A percentile compares a stretch with the other conserved stretches of the same genome.
These are phyloP conservation scores for Dryobotodes eremita DNA, from an alignment of 2,888 invertebrate species.

Conservation along the genomic window DNA sequence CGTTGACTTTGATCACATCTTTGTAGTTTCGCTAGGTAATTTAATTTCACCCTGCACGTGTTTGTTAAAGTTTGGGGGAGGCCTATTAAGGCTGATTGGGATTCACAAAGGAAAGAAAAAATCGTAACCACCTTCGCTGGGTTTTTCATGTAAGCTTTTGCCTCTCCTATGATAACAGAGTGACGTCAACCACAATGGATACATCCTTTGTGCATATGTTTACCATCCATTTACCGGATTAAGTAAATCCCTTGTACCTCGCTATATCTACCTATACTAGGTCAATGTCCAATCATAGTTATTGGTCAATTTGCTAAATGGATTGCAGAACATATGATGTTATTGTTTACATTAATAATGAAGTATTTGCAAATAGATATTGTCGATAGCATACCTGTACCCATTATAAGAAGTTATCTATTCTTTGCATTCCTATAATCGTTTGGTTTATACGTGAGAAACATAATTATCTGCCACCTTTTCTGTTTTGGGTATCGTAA, in stretches of 20 bases:
- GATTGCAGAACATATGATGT: not conserved
- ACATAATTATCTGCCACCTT: not conserved
- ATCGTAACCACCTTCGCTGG: not conserved
- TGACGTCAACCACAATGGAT: slow-evolving; percentile 48
- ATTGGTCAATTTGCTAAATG: slow-evolving; percentile 27
- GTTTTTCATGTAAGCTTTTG: not conserved
- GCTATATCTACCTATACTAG: not conserved
- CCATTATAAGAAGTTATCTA: no score
- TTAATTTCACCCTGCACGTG: not conserved
- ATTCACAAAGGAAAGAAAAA: not conserved
- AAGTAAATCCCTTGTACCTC: slow-evolving; percentile 30
- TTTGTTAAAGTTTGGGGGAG: not conserved
- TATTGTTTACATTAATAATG: not conserved
- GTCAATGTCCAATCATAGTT: not conserved
- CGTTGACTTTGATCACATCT: not conserved
- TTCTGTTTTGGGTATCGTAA: not conserved
- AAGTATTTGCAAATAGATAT: slow-evolving; percentile 6
- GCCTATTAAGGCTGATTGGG: not conserved
- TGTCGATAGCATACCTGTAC: not conserved
- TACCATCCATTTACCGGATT: slow-evolving; percentile 52
- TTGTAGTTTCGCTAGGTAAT: not conserved
- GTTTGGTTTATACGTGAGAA: not conserved
- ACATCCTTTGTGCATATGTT: slow-evolving; percentile 2
- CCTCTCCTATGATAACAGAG: slow-evolving; percentile 28
- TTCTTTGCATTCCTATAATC: not conserved